Evolutionary conservation across 1,140 invertebrate species (phyloP), one percentile per base, ranked within the genome.

Genomic region (Bombus difficillimus): DNA sequence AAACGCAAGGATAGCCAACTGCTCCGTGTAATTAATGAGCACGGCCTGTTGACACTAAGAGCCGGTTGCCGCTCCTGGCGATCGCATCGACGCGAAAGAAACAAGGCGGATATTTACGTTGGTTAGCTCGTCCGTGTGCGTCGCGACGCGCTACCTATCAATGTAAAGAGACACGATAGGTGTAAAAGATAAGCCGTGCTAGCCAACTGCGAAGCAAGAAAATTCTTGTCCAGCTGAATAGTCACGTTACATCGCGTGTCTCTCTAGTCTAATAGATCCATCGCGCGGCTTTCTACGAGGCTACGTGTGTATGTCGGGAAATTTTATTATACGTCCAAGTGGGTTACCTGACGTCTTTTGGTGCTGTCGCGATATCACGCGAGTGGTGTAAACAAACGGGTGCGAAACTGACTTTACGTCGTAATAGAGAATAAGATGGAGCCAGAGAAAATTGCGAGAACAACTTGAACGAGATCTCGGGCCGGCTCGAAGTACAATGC

Each of bases 181-280:
- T 53, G 78, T 76, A 68, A 87, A 32, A 90, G 89, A 90, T 89
- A 90, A 71, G 68, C 25, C 74, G 32, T n/a, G 64, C 47, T 47
- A 76, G 69, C 71, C 80, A 5, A 83, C 62, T 43, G 73, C 68
- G 47, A 69, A 64, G 68, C 62, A 76, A 90, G 74, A 79, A 78
- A 90, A 88, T 69, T 81, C 66, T 79, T 81, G 88, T 84, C 82
- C 66, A 53, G 47, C 41, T 57, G 84, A 53, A 0, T 28, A 72
- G 89, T 90, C 89, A 88, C 89, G 89, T 90, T 73, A 86, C 68
- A 80, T 90, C 88, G 89, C 89, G 89, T 90, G 88, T 72, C 39
- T 18, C 66, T 34, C 6, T 1, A 12, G 43, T 22, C 68, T 83
- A 72, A 90, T 83, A 72, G 89, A 86, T 90, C 82, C 80, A 83